These are phyloP conservation scores for Anguilla rostrata DNA, from an alignment of 2,113 vertebrate species.

Conservation along the genomic window DNA sequence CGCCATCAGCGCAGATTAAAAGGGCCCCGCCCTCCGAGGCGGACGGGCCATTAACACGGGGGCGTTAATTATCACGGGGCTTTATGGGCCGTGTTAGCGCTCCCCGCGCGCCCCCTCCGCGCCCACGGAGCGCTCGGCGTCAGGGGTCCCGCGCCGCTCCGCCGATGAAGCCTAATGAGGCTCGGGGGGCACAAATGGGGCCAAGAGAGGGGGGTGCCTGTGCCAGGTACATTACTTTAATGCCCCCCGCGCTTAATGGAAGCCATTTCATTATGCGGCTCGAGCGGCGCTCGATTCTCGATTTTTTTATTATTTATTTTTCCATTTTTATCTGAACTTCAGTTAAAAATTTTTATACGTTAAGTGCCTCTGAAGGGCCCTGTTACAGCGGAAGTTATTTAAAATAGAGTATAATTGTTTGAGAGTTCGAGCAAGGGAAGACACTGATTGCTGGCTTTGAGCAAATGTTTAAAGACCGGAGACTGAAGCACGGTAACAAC, in stretches of 20 bases:
- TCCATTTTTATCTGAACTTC: not conserved
- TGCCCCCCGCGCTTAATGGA: constrained; percentile 43
- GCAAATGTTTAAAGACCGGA: not conserved
- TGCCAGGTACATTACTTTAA: constrained; percentile 70
- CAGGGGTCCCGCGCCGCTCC: constrained; percentile 57
- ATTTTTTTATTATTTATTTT: not conserved
- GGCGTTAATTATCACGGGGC: constrained; percentile 70
- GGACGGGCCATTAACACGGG: constrained; percentile 51
- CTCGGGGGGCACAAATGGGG: constrained; percentile 63
- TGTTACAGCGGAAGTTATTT: not conserved
- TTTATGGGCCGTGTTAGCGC: constrained; percentile 70
- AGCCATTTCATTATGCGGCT: constrained; percentile 13
- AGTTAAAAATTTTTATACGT: constrained; percentile 9
- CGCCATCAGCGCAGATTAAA: constrained; percentile 59
- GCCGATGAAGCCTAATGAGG: constrained; percentile 66
- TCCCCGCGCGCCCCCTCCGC: constrained; percentile 54
- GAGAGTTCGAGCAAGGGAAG: not conserved
- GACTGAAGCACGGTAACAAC: not conserved
- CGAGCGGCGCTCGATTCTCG: not conserved
- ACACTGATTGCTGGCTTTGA: not conserved
- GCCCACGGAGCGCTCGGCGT: constrained; percentile 59
- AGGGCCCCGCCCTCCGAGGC: constrained; percentile 65
- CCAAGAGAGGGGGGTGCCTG: constrained; percentile 68
- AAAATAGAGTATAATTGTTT: not conserved
- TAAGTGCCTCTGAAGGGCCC: constrained; percentile 7